Evolutionary conservation across 1,140 invertebrate genomes (phyloP).

Genomic region (Bilobella aurantiaca): DNA sequence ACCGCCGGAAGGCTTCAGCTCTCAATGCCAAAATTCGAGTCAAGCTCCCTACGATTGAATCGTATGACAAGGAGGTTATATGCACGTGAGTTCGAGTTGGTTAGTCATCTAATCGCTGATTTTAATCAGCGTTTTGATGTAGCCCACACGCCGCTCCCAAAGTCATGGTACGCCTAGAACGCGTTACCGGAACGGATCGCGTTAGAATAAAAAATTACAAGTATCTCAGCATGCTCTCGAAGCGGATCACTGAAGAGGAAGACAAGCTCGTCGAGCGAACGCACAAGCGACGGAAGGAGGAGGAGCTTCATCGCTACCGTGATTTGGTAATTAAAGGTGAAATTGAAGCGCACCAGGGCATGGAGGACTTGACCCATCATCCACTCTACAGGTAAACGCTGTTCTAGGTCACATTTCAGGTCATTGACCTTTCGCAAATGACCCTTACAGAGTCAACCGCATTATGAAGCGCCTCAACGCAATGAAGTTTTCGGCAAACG

Average conservation of each 20-base stretch:
- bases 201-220: slow-evolving; percentile 22
- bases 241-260: slow-evolving; percentile 25
- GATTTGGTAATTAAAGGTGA: slow-evolving; percentile 25
- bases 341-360: slow-evolving; percentile 26
- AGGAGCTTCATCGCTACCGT: slow-evolving; percentile 19
- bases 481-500: neutral
- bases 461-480: neutral
- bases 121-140: neutral
- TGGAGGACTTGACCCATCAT: slow-evolving; percentile 30
- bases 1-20: neutral
- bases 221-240: slow-evolving; percentile 23
- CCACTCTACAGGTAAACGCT: slow-evolving; percentile 23
- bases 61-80: neutral
- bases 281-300: slow-evolving; percentile 15
- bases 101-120: neutral
- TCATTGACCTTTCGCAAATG: neutral
- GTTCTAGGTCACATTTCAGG: neutral
- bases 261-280: slow-evolving; percentile 16
- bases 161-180: slow-evolving; percentile 28
- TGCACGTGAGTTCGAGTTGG: neutral
- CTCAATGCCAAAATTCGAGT: neutral
- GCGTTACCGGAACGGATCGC: slow-evolving; percentile 29
- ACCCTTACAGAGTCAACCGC: neutral
- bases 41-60: neutral
- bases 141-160: slow-evolving; percentile 15